Evolutionary conservation across 2,888 invertebrate species (phyloP), one percentile per base, ranked within the genome.

Genomic region (Melikaiella ostensackeni): DNA sequence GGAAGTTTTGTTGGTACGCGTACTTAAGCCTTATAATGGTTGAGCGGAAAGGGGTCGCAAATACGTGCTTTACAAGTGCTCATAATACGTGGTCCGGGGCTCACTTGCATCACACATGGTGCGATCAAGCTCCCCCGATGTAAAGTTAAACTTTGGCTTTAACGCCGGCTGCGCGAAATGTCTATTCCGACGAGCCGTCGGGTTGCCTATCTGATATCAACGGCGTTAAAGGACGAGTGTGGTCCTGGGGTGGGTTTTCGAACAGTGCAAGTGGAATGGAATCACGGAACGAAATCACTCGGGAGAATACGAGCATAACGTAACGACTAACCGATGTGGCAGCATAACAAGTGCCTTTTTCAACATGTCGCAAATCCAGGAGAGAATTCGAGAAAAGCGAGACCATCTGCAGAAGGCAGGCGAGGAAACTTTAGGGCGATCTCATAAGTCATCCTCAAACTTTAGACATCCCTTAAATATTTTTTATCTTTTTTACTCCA

Each of bases 101-200:
- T 83, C 84, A 86, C 86, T 87, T 84, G 85, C 83, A 84, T 88
- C 88, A 88, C 91, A 91, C 88, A 88, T 90, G 88, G 87, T 78
- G 87, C 87, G 84, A 86, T 88, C 87, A 86, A 86, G 88, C 86
- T 80, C 83, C 82, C 82, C 80, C 77, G 86, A 86, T 89, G 88
- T 91, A 90, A 91, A 91, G 87, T 91, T 90, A 83, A 89, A 90
- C 89, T 89, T 88, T 83, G 86, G 86, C 82, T 86, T 85, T 84
- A 87, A 90, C 90, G 83, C 91, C 91, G 90, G 91, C 88, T 91
- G 91, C 84, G 84, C 89, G 86, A 85, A 91, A 91, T 91, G 91
- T 90, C 90, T 85, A 80, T 83, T 79, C 83, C 76, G 75, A 50
- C 50, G 30, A 50, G 70, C 21, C 16, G 80, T 80, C 79, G 84